Conservation (phyloP, 2,113 vertebrate species). For the Thinocorus orbignyianus region DNA sequence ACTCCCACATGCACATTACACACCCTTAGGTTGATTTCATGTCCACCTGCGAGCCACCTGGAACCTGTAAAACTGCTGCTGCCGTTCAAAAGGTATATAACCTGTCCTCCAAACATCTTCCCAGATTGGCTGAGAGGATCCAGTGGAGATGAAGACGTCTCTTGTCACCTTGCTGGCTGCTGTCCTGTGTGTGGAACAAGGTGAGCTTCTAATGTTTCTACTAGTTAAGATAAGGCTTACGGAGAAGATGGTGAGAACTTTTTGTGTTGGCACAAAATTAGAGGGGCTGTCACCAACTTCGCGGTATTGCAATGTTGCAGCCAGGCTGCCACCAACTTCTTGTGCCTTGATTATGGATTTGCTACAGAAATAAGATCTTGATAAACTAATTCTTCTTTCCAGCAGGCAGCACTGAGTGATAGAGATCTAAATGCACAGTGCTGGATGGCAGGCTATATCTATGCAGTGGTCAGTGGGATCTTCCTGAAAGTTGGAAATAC, state of each 20-base stretch:
- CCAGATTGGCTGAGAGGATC: background rate
- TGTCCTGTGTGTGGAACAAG: constrained; percentile 25
- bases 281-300: background rate
- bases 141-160: constrained; percentile 27
- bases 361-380: background rate
- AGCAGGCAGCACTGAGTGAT: background rate
- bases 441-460: background rate
- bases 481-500: background rate
- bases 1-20: constrained; percentile 43
- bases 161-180: constrained; percentile 5
- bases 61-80: constrained; percentile 50
- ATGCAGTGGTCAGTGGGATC: background rate
- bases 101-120: background rate
- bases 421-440: fast-evolving
- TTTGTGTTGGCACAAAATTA: background rate
- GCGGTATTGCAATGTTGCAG: background rate
- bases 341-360: background rate
- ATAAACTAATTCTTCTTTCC: background rate
- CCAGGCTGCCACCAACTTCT: background rate
- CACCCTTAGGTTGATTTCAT: background rate
- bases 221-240: background rate
- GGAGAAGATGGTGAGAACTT: background rate
- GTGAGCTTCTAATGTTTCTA: constrained; percentile 8
- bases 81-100: constrained; percentile 17
- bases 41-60: background rate